Evolutionary conservation across 1,140 invertebrate genomes (phyloP).

Genomic region (Carposina sasakii): DNA sequence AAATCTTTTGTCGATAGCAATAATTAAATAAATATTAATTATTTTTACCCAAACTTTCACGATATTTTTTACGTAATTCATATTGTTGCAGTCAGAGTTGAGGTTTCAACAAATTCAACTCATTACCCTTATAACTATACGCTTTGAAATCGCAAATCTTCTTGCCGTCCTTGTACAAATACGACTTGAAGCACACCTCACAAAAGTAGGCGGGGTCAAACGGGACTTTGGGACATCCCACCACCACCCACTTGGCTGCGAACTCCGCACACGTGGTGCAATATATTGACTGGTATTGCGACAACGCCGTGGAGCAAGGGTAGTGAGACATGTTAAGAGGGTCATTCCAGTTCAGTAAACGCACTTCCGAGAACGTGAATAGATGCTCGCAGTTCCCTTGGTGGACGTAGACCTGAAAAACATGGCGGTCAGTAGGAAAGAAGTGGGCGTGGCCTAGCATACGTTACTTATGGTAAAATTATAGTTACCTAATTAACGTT

Average conservation of each 20-base stretch:
- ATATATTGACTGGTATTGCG: slow-evolving; percentile 51
- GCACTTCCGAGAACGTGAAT: slow-evolving; percentile 82
- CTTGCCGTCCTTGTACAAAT: slow-evolving; percentile 76
- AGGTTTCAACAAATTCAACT: slow-evolving; percentile 44
- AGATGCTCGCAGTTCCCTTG: slow-evolving; percentile 93
- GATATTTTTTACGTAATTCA: too few relatives aligned
- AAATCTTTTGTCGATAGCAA: too few relatives aligned
- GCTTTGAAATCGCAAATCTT: slow-evolving; percentile 75
- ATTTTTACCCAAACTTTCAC: too few relatives aligned
- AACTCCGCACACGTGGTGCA: slow-evolving; percentile 61
- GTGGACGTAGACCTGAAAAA: slow-evolving; percentile 84
- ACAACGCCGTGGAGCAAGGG: slow-evolving; percentile 70
- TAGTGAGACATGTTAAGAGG: slow-evolving; percentile 61
- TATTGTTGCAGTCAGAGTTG: too few relatives aligned
- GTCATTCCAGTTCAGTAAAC: slow-evolving; percentile 71
- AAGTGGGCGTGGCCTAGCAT: too few relatives aligned
- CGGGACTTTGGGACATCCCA: slow-evolving; percentile 74
- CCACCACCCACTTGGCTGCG: slow-evolving; percentile 75
- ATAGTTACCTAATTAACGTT: too few relatives aligned
- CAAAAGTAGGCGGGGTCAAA: slow-evolving; percentile 80
- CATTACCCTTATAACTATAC: slow-evolving; percentile 44
- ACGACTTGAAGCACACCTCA: slow-evolving; percentile 76
- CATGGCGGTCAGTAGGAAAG: too few relatives aligned
- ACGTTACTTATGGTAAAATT: too few relatives aligned
- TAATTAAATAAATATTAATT: too few relatives aligned